Evolutionary conservation across 2,113 vertebrate genomes (phyloP).

Genomic region (Meleagris gallopavo): DNA sequence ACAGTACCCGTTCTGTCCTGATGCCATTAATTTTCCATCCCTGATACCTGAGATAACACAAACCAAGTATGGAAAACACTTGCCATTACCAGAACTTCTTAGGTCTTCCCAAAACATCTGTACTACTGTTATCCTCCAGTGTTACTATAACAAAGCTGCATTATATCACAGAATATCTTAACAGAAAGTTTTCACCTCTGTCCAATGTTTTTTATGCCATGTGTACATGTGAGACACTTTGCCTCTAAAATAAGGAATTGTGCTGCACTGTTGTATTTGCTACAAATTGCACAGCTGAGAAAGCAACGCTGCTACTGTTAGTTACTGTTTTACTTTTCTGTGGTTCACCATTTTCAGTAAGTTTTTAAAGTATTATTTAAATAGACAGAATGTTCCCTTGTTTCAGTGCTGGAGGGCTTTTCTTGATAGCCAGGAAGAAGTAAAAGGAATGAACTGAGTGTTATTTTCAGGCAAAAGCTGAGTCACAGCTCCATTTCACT

Average conservation of each 20-base stretch:
- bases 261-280: neutral
- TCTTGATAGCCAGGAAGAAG: slow-evolving; percentile 52
- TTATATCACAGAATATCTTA: neutral
- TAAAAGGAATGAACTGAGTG: slow-evolving; percentile 24
- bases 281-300: neutral
- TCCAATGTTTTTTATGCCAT: neutral
- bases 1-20: neutral
- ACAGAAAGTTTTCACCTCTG: neutral
- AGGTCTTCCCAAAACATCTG: neutral
- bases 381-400: neutral
- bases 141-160: neutral
- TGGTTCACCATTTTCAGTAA: neutral
- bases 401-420: neutral
- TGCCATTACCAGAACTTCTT: neutral
- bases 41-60: neutral
- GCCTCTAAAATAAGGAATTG: neutral
- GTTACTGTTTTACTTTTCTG: neutral
- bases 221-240: neutral
- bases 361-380: neutral
- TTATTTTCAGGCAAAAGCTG: slow-evolving; percentile 41
- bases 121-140: neutral
- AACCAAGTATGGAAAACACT: neutral
- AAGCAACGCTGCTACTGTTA: neutral
- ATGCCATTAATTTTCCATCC: neutral
- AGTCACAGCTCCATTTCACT: slow-evolving; percentile 39